Conservation (phyloP, 2,797 vertebrate species). For the Carapus acus region DNA sequence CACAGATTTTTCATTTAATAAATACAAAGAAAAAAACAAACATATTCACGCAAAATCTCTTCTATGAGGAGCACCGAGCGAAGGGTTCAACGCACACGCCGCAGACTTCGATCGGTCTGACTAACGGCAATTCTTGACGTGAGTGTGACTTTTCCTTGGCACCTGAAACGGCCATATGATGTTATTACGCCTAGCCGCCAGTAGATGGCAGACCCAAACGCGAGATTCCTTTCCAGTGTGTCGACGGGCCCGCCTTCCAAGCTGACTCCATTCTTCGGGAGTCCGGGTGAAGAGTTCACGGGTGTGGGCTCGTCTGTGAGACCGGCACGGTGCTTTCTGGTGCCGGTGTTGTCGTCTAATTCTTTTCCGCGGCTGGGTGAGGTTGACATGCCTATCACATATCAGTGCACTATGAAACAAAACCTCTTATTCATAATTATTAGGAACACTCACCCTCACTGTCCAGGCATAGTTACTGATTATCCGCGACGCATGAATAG, state of each 20-base stretch:
- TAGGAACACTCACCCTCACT: conserved; percentile 74
- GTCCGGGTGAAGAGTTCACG: conserved; percentile 73
- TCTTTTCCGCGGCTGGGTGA: conserved; percentile 55
- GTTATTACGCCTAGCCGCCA: conserved; percentile 37
- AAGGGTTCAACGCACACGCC: no score
- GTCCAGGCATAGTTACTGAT: conserved; percentile 49
- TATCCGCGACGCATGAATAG: no score
- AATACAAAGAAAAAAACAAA: no score
- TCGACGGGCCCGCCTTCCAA: background rate
- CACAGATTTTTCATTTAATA: no score
- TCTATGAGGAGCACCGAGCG: no score
- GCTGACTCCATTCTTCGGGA: no score
- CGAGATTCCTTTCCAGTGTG: conserved; percentile 29
- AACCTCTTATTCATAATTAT: conserved; percentile 70
- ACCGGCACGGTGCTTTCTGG: conserved; percentile 43
- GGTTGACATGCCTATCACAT: conserved; percentile 48
- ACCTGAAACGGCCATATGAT: no score
- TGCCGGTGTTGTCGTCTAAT: conserved; percentile 60
- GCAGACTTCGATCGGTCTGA: no score
- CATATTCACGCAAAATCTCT: no score
- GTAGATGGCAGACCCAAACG: conserved; percentile 71
- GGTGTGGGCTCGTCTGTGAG: background rate
- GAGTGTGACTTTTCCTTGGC: no score
- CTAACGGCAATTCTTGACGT: no score
- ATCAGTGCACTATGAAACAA: conserved; percentile 69